Conservation (phyloP, 2,113 vertebrate species). For the Pelobates fuscus region DNA sequence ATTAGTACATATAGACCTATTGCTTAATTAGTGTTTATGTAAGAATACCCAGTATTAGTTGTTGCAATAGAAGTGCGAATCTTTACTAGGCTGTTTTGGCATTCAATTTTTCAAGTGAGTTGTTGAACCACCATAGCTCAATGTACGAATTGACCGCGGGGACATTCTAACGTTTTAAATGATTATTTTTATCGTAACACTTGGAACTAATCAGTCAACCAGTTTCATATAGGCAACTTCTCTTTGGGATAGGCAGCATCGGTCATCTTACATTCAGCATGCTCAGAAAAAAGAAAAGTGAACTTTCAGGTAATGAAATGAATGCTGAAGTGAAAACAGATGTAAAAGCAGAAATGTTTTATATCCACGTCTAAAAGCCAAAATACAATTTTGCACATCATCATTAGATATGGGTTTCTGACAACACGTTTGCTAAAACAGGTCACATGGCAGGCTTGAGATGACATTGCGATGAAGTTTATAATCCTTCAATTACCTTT, state of each 20-base stretch:
- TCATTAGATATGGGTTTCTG: conserved; percentile 34
- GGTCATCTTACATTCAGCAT: conserved; percentile 3
- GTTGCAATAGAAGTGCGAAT: too few relatives aligned
- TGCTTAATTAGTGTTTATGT: too few relatives aligned
- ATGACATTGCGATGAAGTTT: background rate
- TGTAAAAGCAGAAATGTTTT: conserved; percentile 8
- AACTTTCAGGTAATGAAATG: conserved; percentile 36
- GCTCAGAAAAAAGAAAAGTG: background rate
- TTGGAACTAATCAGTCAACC: too few relatives aligned
- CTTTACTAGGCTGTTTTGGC: too few relatives aligned
- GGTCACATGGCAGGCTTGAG: background rate
- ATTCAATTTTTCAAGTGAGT: too few relatives aligned
- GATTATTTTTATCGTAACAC: too few relatives aligned
- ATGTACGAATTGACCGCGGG: too few relatives aligned
- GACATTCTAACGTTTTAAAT: too few relatives aligned
- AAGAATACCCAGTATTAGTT: too few relatives aligned
- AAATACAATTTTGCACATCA: conserved; percentile 30
- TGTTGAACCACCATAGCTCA: too few relatives aligned
- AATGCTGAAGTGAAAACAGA: conserved; percentile 37
- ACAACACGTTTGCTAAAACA: background rate
- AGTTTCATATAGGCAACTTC: too few relatives aligned
- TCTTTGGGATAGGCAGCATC: background rate
- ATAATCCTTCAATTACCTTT: background rate
- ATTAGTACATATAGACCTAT: too few relatives aligned
- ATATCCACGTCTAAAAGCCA: conserved; percentile 24